These are phyloP conservation scores for Smutsia gigantea DNA, from an alignment of 2,797 vertebrate species.

Conservation along the genomic window DNA sequence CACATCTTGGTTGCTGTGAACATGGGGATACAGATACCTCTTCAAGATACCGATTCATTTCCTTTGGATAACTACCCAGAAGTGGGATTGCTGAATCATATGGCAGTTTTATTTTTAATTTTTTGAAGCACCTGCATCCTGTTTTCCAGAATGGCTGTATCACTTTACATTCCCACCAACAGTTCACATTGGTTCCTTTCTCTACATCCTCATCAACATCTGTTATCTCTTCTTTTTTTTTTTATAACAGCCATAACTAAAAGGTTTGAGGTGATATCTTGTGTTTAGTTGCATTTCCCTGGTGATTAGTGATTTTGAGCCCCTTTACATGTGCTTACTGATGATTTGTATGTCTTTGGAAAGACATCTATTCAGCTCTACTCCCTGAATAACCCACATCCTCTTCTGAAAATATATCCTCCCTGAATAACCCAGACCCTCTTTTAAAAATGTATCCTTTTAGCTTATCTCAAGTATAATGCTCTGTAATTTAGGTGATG, in stretches of 20 bases:
- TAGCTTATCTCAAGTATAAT: not conserved
- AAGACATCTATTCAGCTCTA: not conserved
- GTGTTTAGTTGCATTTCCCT: not conserved
- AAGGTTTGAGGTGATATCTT: not conserved
- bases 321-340: not conserved
- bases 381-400: no score
- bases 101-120: not conserved
- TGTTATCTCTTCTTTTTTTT: not conserved
- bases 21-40: not conserved
- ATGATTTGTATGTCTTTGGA: not conserved
- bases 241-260: not conserved
- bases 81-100: not conserved
- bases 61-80: not conserved
- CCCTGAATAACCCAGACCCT: not conserved
- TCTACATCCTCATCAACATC: not conserved
- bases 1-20: not conserved
- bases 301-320: not conserved
- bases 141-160: not conserved
- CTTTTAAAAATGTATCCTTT: not conserved
- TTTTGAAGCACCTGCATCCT: not conserved
- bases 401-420: not conserved
- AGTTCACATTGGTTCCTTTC: not conserved
- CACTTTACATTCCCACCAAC: not conserved
- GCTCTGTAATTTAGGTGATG: not conserved
- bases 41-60: not conserved